Conservation (phyloP, 2,888 invertebrate genomes). For the Dryobota labecula region DNA sequence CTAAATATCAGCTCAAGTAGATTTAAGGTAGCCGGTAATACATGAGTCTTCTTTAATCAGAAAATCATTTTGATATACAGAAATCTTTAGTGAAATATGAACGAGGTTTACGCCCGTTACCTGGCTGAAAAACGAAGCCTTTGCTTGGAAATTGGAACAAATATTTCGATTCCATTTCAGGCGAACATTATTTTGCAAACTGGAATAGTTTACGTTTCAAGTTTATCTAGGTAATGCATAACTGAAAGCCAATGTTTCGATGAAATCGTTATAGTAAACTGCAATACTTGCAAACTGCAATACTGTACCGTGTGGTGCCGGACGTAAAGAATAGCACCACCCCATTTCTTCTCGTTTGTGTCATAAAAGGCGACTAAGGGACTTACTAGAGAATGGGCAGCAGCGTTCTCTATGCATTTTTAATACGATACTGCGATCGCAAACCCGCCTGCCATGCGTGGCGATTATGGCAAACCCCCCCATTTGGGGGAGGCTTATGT, state of each 20-base stretch:
- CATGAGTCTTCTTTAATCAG: slow-evolving; percentile 34
- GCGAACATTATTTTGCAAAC: slow-evolving; percentile 34
- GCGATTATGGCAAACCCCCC: too few species aligned
- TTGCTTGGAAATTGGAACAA: slow-evolving; percentile 45
- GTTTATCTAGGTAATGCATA: slow-evolving; percentile 21
- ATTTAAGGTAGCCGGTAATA: slow-evolving; percentile 5
- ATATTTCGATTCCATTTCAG: slow-evolving; percentile 21
- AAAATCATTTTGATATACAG: slow-evolving; percentile 15
- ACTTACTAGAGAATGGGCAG: too few species aligned
- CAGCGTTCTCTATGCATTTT: too few species aligned
- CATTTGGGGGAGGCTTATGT: too few species aligned
- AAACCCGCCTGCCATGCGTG: too few species aligned
- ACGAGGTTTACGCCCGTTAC: slow-evolving; percentile 29
- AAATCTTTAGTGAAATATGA: slow-evolving; percentile 27
- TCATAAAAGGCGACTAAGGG: too few species aligned
- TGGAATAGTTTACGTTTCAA: slow-evolving; percentile 10
- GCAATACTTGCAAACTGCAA: too few species aligned
- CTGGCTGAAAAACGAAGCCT: slow-evolving; percentile 31
- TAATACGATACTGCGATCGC: too few species aligned
- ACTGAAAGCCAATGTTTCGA: slow-evolving; percentile 17
- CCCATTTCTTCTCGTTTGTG: too few species aligned
- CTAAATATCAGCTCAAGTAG: slow-evolving; percentile 16
- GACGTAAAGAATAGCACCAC: too few species aligned
- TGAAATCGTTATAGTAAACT: slow-evolving; percentile 12
- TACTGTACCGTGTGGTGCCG: too few species aligned